Conservation (phyloP, 2,797 vertebrate genomes). For the Heteromormyrus szaboi region DNA sequence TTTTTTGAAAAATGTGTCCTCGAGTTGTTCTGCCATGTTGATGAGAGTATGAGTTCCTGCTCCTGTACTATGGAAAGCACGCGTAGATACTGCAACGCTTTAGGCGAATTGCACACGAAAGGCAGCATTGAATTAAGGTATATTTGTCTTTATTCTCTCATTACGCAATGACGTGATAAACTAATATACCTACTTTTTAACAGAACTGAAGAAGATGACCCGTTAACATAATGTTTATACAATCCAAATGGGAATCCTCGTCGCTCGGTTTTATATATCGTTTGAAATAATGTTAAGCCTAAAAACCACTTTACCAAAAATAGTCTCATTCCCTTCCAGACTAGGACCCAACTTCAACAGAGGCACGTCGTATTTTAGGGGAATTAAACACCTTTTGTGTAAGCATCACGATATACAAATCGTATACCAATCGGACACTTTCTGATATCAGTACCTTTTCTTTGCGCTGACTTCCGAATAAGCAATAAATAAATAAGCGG, state of each 20-base stretch:
- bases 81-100: not conserved
- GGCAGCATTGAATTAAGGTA: not conserved
- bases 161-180: not conserved
- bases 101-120: not conserved
- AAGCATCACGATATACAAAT: not conserved
- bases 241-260: not conserved
- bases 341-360: not conserved
- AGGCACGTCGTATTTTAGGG: not conserved
- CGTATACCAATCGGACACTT: not conserved
- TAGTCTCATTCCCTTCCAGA: not conserved
- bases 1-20: not conserved
- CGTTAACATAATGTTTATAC: not conserved
- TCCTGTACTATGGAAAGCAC: not conserved
- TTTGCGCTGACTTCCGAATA: not conserved
- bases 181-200: not conserved
- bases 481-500: not conserved
- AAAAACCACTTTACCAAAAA: not conserved
- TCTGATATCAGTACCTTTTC: not conserved
- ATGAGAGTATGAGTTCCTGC: not conserved
- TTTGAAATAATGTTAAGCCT: not conserved
- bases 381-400: not conserved
- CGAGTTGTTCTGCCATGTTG: not conserved
- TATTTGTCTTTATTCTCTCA: not conserved
- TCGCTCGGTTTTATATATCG: not conserved
- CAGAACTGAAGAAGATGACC: not conserved